Base-by-base conservation (phyloP, 2,113 vertebrate species). In the Solenodon paradoxus region DNA sequence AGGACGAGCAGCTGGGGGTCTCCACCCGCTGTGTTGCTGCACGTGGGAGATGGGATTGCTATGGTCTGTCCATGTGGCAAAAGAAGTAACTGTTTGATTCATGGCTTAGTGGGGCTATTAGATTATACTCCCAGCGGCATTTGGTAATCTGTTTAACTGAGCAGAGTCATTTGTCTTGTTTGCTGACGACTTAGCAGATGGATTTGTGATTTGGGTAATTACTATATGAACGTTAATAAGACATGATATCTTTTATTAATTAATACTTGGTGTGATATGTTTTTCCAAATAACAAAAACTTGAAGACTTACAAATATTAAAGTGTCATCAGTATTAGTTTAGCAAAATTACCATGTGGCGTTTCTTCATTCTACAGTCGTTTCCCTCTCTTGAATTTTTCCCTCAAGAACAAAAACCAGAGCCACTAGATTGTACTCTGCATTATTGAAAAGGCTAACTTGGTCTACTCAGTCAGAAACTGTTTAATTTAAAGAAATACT, bases 141-240 rank as follows among this genome's bases (percentile, higher is more conserved):
- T 98, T 94, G 98, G 97, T 99, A 99, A 99, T 99, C 98, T 98
- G 98, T 98, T 99, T 98, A 98, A 98, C 98, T 97, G 98, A 99
- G 99, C 98, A 96, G 95, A 98, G 98, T 97, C 98, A 92, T 99
- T 99, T 98, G 98, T 99, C 99, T 99, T 99, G 98, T 99, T 99
- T 99, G 98, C 98, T 97, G 97, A 97, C 97, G 98, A 78, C 90
- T 98, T 98, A 98, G 95, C 97, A 98, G 98, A 98, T 97, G 98
- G 97, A 98, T 98, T 98, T 98, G 97, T 97, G 98, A 96, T 97
- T 97, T 98, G 96, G 1, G 35, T 98, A 98, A 98, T 98, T 98
- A 97, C 97, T 97, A 11, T 95, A 95, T 90, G 97, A 97, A 97
- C 16, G 0, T 95, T 98, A 98, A 98, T 98, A 98, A 98, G 98